These are phyloP conservation scores for Brachionus rubens DNA, from an alignment of 1,140 invertebrate species.

Conservation along the genomic window DNA sequence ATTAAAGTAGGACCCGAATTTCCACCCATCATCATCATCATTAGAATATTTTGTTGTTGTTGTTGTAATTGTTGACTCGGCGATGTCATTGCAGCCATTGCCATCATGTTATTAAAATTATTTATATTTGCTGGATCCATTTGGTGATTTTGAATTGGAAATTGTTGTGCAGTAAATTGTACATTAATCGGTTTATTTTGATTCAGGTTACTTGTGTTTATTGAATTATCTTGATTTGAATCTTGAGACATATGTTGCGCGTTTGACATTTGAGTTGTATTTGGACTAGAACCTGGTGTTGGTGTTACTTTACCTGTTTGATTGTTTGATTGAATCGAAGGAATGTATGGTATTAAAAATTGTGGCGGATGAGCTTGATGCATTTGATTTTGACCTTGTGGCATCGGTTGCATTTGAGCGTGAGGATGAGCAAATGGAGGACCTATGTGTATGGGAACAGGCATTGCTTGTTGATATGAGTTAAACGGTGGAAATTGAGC, in stretches of 20 bases:
- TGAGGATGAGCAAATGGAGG: neutral
- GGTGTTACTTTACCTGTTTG: conserved; percentile 12
- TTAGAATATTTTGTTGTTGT: conserved; percentile 2
- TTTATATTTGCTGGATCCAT: neutral
- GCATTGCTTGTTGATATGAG: conserved; percentile 23
- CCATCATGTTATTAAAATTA: conserved; percentile 39
- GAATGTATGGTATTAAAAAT: conserved; percentile 22
- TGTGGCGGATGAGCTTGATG: neutral
- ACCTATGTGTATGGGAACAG: neutral
- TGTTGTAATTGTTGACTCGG: conserved; percentile 6
- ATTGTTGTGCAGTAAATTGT: neutral
- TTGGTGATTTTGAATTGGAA: neutral
- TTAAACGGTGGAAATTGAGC: neutral
- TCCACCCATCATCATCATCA: conserved; percentile 46
- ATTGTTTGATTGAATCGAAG: neutral
- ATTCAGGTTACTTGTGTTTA: neutral
- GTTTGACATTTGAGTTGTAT: neutral
- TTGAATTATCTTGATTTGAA: neutral
- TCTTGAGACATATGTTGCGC: neutral
- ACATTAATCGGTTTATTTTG: neutral
- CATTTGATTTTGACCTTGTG: conserved; percentile 1
- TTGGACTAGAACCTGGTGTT: conserved; percentile 39
- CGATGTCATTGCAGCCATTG: neutral
- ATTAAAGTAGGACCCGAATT: conserved; percentile 2
- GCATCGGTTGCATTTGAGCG: neutral